Percentiles rank a stretch among this genome's conserved stretches.
Evolutionary conservation across 2,113 vertebrate species (phyloP).

Genomic region (Clarias batrachus): DNA sequence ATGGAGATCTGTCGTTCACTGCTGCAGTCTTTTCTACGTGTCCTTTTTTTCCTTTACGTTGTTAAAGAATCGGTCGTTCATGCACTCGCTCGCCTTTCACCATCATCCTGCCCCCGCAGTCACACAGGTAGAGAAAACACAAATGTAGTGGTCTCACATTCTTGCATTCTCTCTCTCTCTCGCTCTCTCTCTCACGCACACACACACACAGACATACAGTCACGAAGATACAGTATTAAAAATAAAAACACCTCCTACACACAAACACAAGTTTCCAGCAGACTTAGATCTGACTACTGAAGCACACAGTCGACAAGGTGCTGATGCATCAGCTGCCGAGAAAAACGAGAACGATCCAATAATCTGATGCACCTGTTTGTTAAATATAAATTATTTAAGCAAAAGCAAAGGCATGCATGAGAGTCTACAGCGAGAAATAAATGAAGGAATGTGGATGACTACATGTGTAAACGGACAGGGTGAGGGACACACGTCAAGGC

Average conservation of each 20-base stretch:
- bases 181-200: background rate
- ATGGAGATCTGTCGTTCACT: conserved; percentile 67
- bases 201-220: conserved; percentile 25
- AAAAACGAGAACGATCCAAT: background rate
- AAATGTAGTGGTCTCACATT: conserved; percentile 20
- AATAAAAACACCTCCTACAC: conserved; percentile 47
- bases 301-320: background rate
- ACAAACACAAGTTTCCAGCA: conserved; percentile 8
- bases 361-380: background rate
- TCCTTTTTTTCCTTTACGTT: conserved; percentile 43
- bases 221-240: conserved; percentile 46
- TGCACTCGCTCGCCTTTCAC: conserved; percentile 18
- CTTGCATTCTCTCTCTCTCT: background rate
- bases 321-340: background rate
- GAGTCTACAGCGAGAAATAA: background rate
- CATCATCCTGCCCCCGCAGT: conserved; percentile 5
- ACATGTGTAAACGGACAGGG: background rate
- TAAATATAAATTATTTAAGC: no score
- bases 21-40: conserved; percentile 55
- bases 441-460: background rate
- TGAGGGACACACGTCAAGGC: background rate
- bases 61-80: conserved; percentile 44
- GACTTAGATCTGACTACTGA: background rate
- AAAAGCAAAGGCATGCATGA: background rate
- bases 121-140: conserved; percentile 24